Percentiles rank a stretch among this genome's conserved stretches.
These are phyloP conservation scores for Sinocyclocheilus grahami DNA, from an alignment of 2,113 vertebrate genomes.

Conservation along the genomic window DNA sequence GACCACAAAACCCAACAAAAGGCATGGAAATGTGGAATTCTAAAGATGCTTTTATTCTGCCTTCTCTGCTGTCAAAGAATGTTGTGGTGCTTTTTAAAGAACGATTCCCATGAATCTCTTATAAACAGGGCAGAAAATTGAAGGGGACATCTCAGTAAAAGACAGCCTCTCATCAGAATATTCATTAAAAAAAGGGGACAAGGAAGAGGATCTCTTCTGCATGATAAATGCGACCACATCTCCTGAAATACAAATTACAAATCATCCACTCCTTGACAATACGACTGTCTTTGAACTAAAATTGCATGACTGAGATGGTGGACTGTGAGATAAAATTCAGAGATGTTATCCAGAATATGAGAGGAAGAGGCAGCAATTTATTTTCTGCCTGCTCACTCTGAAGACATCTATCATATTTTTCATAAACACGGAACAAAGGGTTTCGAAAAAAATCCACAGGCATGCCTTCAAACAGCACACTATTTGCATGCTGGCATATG, in stretches of 20 bases:
- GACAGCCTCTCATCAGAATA: slow-evolving; percentile 49
- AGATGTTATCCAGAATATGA: slow-evolving; percentile 24
- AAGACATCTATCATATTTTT: slow-evolving; percentile 41
- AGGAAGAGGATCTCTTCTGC: slow-evolving; percentile 55
- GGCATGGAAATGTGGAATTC: not conserved
- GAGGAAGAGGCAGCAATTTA: slow-evolving; percentile 34
- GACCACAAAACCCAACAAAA: not conserved
- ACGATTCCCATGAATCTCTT: slow-evolving; percentile 46
- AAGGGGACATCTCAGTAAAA: slow-evolving; percentile 57
- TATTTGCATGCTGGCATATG: slow-evolving; percentile 5
- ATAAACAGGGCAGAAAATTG: slow-evolving; percentile 44
- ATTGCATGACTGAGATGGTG: slow-evolving; percentile 47
- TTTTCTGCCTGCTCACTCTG: slow-evolving; percentile 29
- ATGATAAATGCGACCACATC: slow-evolving; percentile 60
- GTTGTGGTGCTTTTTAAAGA: slow-evolving; percentile 7
- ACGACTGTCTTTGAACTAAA: slow-evolving; percentile 48
- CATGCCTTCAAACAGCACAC: slow-evolving; percentile 6
- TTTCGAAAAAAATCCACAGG: not conserved
- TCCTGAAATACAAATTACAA: slow-evolving; percentile 57
- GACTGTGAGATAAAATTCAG: slow-evolving; percentile 40
- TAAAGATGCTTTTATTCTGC: not conserved
- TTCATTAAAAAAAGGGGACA: slow-evolving; percentile 51
- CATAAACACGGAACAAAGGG: slow-evolving; percentile 31
- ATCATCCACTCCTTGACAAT: slow-evolving; percentile 59
- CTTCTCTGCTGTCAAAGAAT: slow-evolving; percentile 16